Conservation (phyloP, 2,113 vertebrate species). For the Sisor rabdophorus region DNA sequence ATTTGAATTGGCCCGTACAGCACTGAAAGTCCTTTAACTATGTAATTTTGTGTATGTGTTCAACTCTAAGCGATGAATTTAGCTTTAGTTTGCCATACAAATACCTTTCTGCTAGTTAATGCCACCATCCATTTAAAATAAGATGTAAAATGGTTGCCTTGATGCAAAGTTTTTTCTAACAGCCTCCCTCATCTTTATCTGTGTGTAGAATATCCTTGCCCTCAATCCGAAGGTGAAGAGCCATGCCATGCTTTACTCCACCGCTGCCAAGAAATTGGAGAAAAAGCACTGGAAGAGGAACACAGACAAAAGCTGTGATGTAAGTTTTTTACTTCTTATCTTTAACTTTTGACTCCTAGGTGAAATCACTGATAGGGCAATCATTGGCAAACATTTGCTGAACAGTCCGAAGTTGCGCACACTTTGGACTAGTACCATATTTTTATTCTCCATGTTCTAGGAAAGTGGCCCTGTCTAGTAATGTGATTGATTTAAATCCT, state of each 20-base stretch:
- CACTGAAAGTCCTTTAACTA: conserved; percentile 33
- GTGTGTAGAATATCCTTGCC: conserved; percentile 72
- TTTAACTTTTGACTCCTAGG: conserved; percentile 22
- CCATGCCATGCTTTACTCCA: conserved; percentile 70
- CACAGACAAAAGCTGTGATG: conserved; percentile 72
- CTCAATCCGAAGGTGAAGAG: conserved; percentile 74
- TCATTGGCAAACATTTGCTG: conserved; percentile 21
- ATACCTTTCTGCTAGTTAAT: not conserved
- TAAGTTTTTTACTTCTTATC: conserved; percentile 61
- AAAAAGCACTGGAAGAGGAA: conserved; percentile 85
- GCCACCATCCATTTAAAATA: conserved; percentile 8
- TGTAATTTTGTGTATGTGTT: conserved; percentile 18
- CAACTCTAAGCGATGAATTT: conserved; percentile 12
- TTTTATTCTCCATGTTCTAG: conserved; percentile 26
- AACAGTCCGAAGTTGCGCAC: conserved; percentile 20
- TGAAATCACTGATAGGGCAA: conserved; percentile 3
- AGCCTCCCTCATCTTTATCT: conserved; percentile 21
- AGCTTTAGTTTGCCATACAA: conserved; percentile 21
- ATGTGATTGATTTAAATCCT: conserved; percentile 38
- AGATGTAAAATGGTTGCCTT: conserved; percentile 9
- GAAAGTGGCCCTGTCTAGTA: conserved; percentile 23
- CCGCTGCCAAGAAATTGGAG: conserved; percentile 70
- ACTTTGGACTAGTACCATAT: conserved; percentile 35
- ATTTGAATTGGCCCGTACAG: conserved; percentile 30
- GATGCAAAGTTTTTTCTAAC: not conserved